Percentiles rank a stretch among this genome's conserved stretches.
Evolutionary conservation across 1,140 invertebrate species (phyloP).

Genomic region (Eurosta solidaginis): DNA sequence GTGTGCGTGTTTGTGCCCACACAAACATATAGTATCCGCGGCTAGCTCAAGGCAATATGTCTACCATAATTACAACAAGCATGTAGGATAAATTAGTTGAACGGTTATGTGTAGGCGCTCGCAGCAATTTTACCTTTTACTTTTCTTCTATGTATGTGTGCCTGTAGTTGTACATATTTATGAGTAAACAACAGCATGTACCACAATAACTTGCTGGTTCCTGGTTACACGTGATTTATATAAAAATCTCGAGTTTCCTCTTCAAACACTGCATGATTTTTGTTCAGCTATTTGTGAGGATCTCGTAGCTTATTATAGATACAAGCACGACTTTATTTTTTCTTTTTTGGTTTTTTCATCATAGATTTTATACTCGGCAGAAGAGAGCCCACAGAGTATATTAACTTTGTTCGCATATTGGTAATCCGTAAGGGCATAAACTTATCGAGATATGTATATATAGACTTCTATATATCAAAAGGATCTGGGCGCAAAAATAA

Average conservation of each 20-base stretch:
- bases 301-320: neutral
- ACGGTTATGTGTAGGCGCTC: neutral
- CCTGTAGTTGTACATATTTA: too few species aligned
- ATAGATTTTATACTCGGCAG: too few species aligned
- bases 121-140: neutral
- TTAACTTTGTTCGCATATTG: too few species aligned
- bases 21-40: neutral
- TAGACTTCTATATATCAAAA: too few species aligned
- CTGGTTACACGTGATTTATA: too few species aligned
- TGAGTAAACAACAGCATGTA: too few species aligned
- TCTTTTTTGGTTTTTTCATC: neutral
- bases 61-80: constrained; percentile 2
- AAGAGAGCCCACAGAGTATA: too few species aligned
- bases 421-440: too few species aligned
- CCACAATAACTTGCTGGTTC: too few species aligned
- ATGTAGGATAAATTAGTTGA: constrained; percentile 24
- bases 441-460: too few species aligned
- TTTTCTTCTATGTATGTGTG: neutral
- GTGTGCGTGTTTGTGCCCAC: neutral
- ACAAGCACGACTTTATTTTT: neutral
- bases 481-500: too few species aligned
- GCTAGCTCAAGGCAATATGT: neutral
- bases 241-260: too few species aligned
- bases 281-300: neutral
- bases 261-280: neutral